These are phyloP conservation scores for Drosophila putrida DNA, from an alignment of 2,888 invertebrate genomes.

Conservation along the genomic window DNA sequence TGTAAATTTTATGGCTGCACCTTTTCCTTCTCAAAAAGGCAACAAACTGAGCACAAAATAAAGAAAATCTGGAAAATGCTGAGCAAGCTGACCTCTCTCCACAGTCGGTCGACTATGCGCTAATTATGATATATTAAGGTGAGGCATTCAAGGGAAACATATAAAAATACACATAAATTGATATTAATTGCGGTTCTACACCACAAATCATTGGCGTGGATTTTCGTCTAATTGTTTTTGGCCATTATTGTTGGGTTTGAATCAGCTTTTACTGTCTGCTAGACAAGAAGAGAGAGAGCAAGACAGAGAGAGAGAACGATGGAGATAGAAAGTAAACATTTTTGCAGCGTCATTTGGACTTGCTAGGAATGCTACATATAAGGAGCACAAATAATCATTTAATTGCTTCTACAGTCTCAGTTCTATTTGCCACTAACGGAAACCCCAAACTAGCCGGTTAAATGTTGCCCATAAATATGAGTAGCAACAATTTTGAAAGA, in stretches of 20 bases:
- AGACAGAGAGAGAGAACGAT: neutral
- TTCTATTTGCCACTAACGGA: conserved; percentile 5
- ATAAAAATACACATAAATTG: conserved; percentile 69
- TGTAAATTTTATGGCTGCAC: conserved; percentile 66
- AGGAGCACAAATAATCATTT: conserved; percentile 64
- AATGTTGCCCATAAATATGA: conserved; percentile 59
- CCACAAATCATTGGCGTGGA: conserved; percentile 45
- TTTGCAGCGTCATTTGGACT: conserved; percentile 57
- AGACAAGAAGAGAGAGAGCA: neutral
- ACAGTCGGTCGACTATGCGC: conserved; percentile 29
- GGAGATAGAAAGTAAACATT: conserved; percentile 46
- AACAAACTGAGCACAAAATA: conserved; percentile 6
- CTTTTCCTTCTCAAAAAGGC: conserved; percentile 28
- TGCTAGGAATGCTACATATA: conserved; percentile 22
- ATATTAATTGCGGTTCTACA: conserved; percentile 71
- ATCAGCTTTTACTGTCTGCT: conserved; percentile 8
- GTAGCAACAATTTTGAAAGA: conserved; percentile 23
- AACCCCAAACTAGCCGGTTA: conserved; percentile 23
- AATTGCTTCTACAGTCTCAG: conserved; percentile 42
- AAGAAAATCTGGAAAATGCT: conserved; percentile 18
- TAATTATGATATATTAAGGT: conserved; percentile 77
- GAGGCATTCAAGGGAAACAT: conserved; percentile 44
- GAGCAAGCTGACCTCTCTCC: conserved; percentile 1
- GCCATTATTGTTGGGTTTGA: conserved; percentile 49
- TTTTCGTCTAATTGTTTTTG: conserved; percentile 70